Percentiles rank a stretch among this genome's conserved stretches.
phyloP scores from a whole-genome alignment of 1,140 invertebrate species.

The Drosophila carrolli region DNA sequence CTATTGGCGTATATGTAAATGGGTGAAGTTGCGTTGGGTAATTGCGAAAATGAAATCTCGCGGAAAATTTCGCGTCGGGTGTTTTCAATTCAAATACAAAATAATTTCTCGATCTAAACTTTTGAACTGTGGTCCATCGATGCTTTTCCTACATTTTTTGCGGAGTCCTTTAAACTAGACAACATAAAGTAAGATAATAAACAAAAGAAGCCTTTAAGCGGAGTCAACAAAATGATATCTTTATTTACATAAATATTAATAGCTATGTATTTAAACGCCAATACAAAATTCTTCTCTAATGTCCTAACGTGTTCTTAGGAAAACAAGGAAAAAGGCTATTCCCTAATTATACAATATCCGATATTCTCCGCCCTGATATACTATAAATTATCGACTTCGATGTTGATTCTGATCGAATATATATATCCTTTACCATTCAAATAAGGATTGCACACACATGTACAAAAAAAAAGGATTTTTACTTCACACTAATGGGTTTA shows the following conservation, averaged over 20 bases:
- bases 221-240: background rate
- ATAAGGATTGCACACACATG: too few species aligned
- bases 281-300: background rate
- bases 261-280: background rate
- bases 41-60: too few species aligned
- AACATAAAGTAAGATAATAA: conserved; percentile 1
- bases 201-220: background rate
- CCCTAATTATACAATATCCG: too few species aligned
- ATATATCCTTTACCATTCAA: background rate
- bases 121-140: background rate
- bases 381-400: background rate
- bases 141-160: background rate
- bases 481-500: too few species aligned
- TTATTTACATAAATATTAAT: background rate
- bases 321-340: too few species aligned
- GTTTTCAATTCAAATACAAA: background rate
- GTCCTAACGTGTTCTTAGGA: too few species aligned
- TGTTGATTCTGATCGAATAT: background rate
- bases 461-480: too few species aligned
- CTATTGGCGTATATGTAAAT: too few species aligned
- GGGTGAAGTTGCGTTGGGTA: too few species aligned
- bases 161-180: background rate
- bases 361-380: too few species aligned
- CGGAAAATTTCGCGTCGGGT: background rate
- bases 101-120: background rate